phyloP scores from a whole-genome alignment of 2,888 invertebrate species.

The Mechanitis mazaeus region DNA sequence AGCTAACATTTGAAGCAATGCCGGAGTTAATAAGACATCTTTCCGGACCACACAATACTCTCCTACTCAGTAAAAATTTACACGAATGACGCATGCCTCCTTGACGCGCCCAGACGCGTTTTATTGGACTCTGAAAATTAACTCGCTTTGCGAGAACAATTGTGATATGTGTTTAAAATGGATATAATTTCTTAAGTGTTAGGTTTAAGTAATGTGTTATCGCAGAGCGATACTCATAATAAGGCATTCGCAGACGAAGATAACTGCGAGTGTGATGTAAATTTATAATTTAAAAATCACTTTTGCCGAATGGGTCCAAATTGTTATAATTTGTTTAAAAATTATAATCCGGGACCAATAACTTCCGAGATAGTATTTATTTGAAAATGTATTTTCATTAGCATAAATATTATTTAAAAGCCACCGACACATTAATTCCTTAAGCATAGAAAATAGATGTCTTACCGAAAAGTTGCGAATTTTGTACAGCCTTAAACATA shows the following conservation, averaged over 20 bases:
- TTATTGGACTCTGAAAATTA: conserved; percentile 65
- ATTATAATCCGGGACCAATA: conserved; percentile 77
- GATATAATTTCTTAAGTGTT: conserved; percentile 56
- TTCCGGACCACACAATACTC: conserved; percentile 91
- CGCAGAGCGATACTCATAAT: conserved; percentile 72
- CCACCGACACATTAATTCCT: conserved; percentile 78
- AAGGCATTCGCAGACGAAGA: conserved; percentile 53
- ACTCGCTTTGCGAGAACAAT: conserved; percentile 68
- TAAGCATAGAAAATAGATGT: conserved; percentile 75
- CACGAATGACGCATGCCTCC: conserved; percentile 79
- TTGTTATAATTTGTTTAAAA: conserved; percentile 77
- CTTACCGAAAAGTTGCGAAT: conserved; percentile 73
- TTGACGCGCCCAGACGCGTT: conserved; percentile 59
- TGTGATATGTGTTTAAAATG: conserved; percentile 76
- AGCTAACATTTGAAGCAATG: conserved; percentile 88
- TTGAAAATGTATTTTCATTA: conserved; percentile 74
- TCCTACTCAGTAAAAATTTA: conserved; percentile 90
- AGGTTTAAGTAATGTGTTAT: conserved; percentile 62
- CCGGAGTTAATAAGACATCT: conserved; percentile 91
- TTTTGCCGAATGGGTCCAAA: conserved; percentile 74
- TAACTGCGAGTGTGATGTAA: conserved; percentile 56
- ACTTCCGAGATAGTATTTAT: conserved; percentile 78
- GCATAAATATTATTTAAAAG: conserved; percentile 73
- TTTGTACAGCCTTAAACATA: conserved; percentile 41
- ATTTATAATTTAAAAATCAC: conserved; percentile 61